These are phyloP conservation scores for Trichonephila clavipes DNA, from an alignment of 1,140 invertebrate species.

Conservation along the genomic window DNA sequence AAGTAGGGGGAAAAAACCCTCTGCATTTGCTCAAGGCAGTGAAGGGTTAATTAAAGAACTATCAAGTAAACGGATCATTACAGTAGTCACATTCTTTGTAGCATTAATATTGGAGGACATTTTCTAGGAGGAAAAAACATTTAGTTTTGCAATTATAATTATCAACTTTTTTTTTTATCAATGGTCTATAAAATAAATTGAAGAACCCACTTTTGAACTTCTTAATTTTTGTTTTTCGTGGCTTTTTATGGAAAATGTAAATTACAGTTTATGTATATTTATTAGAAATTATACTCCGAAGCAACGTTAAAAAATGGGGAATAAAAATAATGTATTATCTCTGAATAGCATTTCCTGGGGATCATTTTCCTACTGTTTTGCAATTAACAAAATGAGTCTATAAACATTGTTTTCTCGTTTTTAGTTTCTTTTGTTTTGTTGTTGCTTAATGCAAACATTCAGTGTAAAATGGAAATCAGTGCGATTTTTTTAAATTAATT, in stretches of 20 bases:
- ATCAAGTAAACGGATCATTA: slow-evolving; percentile 70
- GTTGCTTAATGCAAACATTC: not conserved
- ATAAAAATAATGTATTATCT: not conserved
- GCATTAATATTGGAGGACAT: slow-evolving; percentile 68
- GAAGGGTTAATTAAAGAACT: slow-evolving; percentile 72
- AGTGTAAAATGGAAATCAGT: not conserved
- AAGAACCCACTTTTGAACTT: slow-evolving; percentile 58
- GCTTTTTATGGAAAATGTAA: slow-evolving; percentile 3
- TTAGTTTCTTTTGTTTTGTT: not conserved
- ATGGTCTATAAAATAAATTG: slow-evolving; percentile 62
- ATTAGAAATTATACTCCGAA: slow-evolving; percentile 28
- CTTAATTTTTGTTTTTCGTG: not conserved
- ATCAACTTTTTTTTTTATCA: slow-evolving; percentile 69
- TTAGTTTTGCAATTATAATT: slow-evolving; percentile 70
- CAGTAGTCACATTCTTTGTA: slow-evolving; percentile 60
- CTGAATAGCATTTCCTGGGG: not conserved
- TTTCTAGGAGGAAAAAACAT: slow-evolving; percentile 29
- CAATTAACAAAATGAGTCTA: slow-evolving; percentile 23
- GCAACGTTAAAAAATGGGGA: not conserved
- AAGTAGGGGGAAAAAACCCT: not conserved
- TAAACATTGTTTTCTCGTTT: not conserved
- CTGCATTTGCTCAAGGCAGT: slow-evolving; percentile 60
- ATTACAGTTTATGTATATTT: slow-evolving; percentile 48
- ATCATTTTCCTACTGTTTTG: slow-evolving; percentile 4
- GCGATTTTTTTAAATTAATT: not conserved